A percentile compares a stretch with the other conserved stretches of the same genome.
phyloP scores from a whole-genome alignment of 2,113 vertebrate genomes.

The Clupea harengus region DNA sequence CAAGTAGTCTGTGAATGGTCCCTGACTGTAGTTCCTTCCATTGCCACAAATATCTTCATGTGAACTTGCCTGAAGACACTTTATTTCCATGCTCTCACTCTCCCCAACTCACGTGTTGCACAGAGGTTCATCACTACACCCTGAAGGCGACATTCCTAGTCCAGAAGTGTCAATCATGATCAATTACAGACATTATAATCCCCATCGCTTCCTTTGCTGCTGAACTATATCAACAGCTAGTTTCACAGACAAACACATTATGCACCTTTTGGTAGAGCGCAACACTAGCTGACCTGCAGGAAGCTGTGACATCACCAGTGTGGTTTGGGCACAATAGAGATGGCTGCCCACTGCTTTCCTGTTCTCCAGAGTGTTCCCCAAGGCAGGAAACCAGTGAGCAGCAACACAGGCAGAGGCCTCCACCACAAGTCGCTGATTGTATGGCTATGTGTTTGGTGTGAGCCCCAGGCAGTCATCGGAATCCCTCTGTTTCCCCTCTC shows the following conservation, averaged over 20 bases:
- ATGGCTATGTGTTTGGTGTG: neutral
- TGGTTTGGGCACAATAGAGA: constrained; percentile 51
- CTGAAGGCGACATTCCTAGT: neutral
- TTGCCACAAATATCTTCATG: neutral
- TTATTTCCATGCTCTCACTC: constrained; percentile 14
- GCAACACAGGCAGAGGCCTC: neutral
- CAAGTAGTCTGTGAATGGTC: neutral
- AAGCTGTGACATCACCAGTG: constrained; percentile 43
- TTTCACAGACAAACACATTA: constrained; percentile 20
- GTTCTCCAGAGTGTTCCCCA: constrained; percentile 37
- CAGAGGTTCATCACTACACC: neutral
- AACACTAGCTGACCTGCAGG: constrained; percentile 32
- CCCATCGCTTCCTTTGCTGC: neutral
- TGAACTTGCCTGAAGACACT: neutral
- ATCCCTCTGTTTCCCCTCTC: neutral
- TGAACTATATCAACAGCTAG: neutral
- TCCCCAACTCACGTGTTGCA: neutral
- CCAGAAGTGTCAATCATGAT: neutral
- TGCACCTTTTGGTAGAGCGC: constrained; percentile 20
- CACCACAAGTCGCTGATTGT: neutral
- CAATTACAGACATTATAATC: neutral
- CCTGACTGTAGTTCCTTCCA: neutral
- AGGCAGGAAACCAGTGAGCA: neutral
- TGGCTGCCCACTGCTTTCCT: constrained; percentile 53
- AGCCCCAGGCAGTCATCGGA: neutral